Evolutionary conservation across 2,888 invertebrate species (phyloP), one percentile per base, ranked within the genome.

Genomic region (Hirtodrosophila histrioides): DNA sequence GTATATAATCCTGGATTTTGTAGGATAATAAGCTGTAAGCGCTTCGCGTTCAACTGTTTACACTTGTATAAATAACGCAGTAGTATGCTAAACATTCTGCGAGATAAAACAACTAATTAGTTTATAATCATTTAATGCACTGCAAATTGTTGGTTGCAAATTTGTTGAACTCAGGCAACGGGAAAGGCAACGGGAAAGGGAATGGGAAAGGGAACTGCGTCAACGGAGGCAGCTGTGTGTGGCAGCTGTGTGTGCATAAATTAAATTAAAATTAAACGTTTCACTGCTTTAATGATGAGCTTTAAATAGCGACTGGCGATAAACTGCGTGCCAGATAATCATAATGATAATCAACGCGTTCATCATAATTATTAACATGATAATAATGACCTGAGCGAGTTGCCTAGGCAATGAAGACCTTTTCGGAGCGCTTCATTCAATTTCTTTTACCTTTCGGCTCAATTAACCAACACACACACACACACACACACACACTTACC

Each of bases 251-350:
- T 82, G 81, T 84, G 81, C 81, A 82, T 82, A 82, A 86, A 82
- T 82, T 82, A 82, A 86, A 82, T 82, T 83, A 78, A 82, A 86
- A 75, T 82, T 80, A 86, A 82, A 86, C 78, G 86, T 73, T 82
- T 72, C 75, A 65, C 48, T 65, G 78, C 61, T 64, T 63, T 79
- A 85, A 70, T 60, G 67, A 76, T 76, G 71, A 70, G 73, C 75
- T 73, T 73, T 73, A 73, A 75, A 73, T 73, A 61, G 75, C 73
- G 75, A 66, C 73, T 54, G 49, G 71, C 73, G 73, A 75, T 70
- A 69, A 75, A 75, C 65, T 49, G 65, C 39, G 53, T 46, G 40
- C 45, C 50, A 49, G 29, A 37, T 62, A 67, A 67, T 62, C 44
- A 27, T 44, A 12, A 54, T 46, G 54, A 17, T 33, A 33, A 53